These are phyloP conservation scores for Aphodius sticticus DNA, from an alignment of 2,888 invertebrate species.

Conservation along the genomic window DNA sequence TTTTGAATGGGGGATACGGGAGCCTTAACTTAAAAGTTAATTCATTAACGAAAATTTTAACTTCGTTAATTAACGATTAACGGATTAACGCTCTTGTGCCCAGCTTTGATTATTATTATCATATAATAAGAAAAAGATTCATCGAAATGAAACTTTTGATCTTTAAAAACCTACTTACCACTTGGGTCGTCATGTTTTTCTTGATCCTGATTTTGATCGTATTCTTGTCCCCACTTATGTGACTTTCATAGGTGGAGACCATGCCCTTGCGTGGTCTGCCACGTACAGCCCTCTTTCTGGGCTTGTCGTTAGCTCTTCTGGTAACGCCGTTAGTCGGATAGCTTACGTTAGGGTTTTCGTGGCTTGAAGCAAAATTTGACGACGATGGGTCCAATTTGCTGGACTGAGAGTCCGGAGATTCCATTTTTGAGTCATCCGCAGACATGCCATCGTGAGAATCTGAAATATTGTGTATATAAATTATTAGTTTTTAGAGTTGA, in stretches of 20 bases:
- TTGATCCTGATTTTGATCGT: slow-evolving; percentile 75
- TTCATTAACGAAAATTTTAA: no score
- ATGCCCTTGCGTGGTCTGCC: slow-evolving; percentile 62
- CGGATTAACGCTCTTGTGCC: no score
- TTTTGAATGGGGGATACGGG: no score
- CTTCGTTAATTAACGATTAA: no score
- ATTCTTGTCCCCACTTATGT: slow-evolving; percentile 71
- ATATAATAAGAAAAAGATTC: no score
- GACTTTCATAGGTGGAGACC: slow-evolving; percentile 67
- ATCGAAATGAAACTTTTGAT: not conserved
- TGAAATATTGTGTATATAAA: not conserved
- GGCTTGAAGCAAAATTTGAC: slow-evolving; percentile 14
- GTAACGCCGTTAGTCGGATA: slow-evolving; percentile 47
- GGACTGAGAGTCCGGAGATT: slow-evolving; percentile 29
- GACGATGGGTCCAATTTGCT: slow-evolving; percentile 5
- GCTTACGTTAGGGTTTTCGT: not conserved
- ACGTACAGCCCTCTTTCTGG: slow-evolving; percentile 47
- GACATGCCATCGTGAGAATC: slow-evolving; percentile 26
- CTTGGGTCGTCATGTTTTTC: slow-evolving; percentile 63
- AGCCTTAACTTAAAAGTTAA: no score
- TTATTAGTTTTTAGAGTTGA: not conserved
- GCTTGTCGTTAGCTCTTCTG: slow-evolving; percentile 45
- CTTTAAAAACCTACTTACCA: slow-evolving; percentile 40
- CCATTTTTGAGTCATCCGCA: slow-evolving; percentile 18
- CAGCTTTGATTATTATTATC: no score